Evolutionary conservation across 2,888 invertebrate genomes (phyloP).

Genomic region (Entomobrya multifasciata): DNA sequence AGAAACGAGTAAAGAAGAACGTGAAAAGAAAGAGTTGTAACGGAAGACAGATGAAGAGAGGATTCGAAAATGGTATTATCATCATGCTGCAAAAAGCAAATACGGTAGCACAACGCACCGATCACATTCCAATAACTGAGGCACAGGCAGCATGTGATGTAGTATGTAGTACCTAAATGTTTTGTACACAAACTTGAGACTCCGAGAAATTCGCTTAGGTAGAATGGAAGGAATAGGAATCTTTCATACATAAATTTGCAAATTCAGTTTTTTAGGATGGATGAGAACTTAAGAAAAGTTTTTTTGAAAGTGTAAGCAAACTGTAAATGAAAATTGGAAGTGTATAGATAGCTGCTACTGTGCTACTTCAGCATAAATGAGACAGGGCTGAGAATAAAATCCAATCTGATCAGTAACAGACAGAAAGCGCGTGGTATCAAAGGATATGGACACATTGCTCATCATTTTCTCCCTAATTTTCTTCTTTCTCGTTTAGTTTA

Average conservation of each 20-base stretch:
- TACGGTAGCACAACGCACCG: neutral
- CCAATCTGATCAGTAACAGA: too few species aligned
- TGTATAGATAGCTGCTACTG: neutral
- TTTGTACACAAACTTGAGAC: too few species aligned
- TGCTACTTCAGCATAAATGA: neutral
- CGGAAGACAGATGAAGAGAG: neutral
- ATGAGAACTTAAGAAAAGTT: neutral
- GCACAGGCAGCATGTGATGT: neutral
- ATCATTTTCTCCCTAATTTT: too few species aligned
- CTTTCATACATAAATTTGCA: neutral
- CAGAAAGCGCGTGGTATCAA: too few species aligned
- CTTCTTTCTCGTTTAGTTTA: too few species aligned
- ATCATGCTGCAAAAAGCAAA: neutral
- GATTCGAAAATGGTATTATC: neutral
- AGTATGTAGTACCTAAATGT: too few species aligned
- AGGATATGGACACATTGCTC: too few species aligned
- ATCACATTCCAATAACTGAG: neutral
- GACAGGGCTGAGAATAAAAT: neutral
- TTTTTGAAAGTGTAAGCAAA: neutral
- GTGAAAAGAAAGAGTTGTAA: neutral
- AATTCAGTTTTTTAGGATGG: neutral
- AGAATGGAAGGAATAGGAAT: too few species aligned
- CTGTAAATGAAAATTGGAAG: conserved; percentile 40
- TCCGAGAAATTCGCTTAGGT: too few species aligned
- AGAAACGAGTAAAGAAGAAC: neutral